A percentile compares a stretch with the other conserved stretches of the same genome.
Evolutionary conservation across 2,888 invertebrate species (phyloP).

Genomic region (Melangyna quadrimaculata): DNA sequence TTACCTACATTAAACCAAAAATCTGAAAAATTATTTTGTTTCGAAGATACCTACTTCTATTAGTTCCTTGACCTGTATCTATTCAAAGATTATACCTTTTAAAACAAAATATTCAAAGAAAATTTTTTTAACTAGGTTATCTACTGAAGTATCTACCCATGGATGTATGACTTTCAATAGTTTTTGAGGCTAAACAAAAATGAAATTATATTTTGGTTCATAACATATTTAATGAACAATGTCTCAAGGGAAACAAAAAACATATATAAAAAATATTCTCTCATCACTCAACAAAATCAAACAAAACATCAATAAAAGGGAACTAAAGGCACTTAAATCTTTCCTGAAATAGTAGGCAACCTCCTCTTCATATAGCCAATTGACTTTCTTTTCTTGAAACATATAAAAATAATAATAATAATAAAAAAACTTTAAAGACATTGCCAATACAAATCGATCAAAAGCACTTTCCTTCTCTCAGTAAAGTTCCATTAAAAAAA

Average conservation of each 20-base stretch:
- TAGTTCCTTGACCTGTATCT: no score
- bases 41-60: no score
- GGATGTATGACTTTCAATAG: no score
- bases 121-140: no score
- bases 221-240: neutral
- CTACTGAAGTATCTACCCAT: no score
- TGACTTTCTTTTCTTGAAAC: conserved; percentile 29
- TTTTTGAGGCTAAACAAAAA: neutral
- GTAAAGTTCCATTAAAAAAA: conserved; percentile 42
- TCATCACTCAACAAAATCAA: neutral
- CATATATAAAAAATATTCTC: neutral
- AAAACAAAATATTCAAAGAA: no score
- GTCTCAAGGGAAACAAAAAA: neutral
- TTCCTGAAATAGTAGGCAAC: neutral
- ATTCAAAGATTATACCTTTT: no score
- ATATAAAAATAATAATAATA: neutral
- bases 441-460: conserved; percentile 54
- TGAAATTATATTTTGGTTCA: neutral
- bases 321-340: neutral
- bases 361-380: conserved; percentile 21
- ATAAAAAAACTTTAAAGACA: conserved; percentile 16
- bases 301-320: neutral
- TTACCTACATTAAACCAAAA: no score
- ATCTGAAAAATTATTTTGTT: no score
- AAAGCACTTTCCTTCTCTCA: conserved; percentile 15